Conservation (phyloP, 2,888 invertebrate species). For the Perizoma flavofasciatum region DNA sequence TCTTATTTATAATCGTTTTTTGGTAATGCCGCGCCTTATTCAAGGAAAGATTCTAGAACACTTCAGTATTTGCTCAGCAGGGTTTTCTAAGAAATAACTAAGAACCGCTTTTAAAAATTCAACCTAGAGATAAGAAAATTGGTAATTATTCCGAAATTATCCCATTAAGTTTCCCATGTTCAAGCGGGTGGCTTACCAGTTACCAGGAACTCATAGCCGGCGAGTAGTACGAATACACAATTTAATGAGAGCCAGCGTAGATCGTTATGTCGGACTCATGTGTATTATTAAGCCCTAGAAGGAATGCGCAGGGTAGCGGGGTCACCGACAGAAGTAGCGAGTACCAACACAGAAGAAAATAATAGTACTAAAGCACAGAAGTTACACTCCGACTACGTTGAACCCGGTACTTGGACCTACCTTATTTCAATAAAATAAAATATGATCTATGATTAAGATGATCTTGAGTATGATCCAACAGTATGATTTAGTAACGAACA, state of each 20-base stretch:
- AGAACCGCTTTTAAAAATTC: too few relatives aligned
- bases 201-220: slow-evolving; percentile 58
- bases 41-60: too few relatives aligned
- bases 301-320: slow-evolving; percentile 73
- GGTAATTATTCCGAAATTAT: slow-evolving; percentile 4
- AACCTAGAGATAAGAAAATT: neutral
- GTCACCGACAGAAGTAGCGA: slow-evolving; percentile 64
- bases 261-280: slow-evolving; percentile 74
- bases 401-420: too few relatives aligned
- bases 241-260: slow-evolving; percentile 73
- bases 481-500: too few relatives aligned
- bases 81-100: too few relatives aligned
- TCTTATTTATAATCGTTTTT: neutral
- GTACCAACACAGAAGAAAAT: slow-evolving; percentile 49
- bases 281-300: slow-evolving; percentile 81
- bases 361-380: slow-evolving; percentile 24
- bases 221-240: slow-evolving; percentile 59
- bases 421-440: too few relatives aligned
- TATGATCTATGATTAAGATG: too few relatives aligned
- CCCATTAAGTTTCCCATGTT: slow-evolving; percentile 15
- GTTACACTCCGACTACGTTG: slow-evolving; percentile 12
- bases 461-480: too few relatives aligned
- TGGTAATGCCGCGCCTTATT: too few relatives aligned
- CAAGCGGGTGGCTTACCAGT: slow-evolving; percentile 39
- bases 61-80: too few relatives aligned